phyloP scores from a whole-genome alignment of 2,797 vertebrate species.

The Spinus olivaceus region DNA sequence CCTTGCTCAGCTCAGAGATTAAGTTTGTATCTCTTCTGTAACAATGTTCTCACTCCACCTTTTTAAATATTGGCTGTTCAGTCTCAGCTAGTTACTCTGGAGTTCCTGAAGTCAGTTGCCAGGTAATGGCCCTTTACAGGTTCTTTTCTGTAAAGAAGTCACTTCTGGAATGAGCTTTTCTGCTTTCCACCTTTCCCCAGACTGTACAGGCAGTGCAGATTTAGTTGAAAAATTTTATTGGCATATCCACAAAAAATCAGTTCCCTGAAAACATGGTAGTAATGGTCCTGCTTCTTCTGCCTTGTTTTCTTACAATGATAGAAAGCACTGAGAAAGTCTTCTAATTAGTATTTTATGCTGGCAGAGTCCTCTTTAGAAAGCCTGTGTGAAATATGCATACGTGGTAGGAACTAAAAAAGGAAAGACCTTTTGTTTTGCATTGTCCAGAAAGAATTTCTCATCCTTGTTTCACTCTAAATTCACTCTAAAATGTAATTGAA shows the following conservation, averaged over 20 bases:
- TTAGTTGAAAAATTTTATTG: not conserved
- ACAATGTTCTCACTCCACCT: not conserved
- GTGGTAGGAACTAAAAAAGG: not conserved
- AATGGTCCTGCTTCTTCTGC: not conserved
- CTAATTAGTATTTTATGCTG: not conserved
- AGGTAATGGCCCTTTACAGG: not conserved
- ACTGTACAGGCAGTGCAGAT: not conserved
- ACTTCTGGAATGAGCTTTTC: not conserved
- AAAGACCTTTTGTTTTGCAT: not conserved
- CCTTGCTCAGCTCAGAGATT: not conserved
- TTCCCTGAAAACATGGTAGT: not conserved
- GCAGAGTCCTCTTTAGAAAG: not conserved
- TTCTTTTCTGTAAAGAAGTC: fast-evolving
- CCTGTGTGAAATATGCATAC: not conserved
- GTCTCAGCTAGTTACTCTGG: not conserved
- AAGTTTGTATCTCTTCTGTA: not conserved
- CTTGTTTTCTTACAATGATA: not conserved
- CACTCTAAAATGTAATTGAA: not conserved
- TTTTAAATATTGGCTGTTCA: not conserved
- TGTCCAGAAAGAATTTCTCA: not conserved
- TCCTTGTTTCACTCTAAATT: not conserved
- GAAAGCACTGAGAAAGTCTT: not conserved
- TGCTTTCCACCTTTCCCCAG: not conserved
- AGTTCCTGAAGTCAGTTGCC: not conserved
- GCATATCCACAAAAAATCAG: not conserved